phyloP scores from a whole-genome alignment of 2,113 vertebrate species.

The Colaptes auratus region DNA sequence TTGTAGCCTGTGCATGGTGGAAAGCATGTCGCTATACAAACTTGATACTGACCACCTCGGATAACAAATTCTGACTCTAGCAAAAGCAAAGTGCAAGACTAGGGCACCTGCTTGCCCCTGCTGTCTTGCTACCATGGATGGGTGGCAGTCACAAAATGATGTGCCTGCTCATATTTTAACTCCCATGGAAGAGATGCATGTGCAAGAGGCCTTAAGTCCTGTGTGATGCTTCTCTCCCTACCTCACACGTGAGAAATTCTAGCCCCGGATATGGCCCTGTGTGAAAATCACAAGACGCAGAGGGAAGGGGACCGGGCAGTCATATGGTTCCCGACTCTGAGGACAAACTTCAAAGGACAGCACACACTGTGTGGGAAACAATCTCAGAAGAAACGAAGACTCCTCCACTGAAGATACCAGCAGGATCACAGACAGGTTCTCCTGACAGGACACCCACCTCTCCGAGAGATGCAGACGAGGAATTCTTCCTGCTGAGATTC shows the following conservation, averaged over 20 bases:
- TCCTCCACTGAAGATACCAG: not conserved
- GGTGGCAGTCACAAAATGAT: not conserved
- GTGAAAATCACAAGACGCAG: not conserved
- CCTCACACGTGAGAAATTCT: accelerated
- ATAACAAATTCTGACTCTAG: not conserved
- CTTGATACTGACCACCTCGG: not conserved
- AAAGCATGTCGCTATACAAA: not conserved
- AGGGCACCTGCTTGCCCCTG: not conserved
- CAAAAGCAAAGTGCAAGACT: not conserved
- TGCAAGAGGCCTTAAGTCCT: not conserved
- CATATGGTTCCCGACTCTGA: too few species aligned
- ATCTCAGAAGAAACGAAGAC: not conserved
- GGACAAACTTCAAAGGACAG: not conserved
- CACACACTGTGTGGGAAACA: not conserved
- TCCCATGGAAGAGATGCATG: not conserved
- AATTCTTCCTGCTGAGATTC: slow-evolving; percentile 73
- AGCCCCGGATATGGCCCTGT: not conserved
- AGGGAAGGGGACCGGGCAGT: not conserved
- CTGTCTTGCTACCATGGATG: not conserved
- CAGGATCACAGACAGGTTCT: not conserved
- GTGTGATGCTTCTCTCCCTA: not conserved
- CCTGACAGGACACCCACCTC: slow-evolving; percentile 77
- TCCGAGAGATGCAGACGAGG: slow-evolving; percentile 69
- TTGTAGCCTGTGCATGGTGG: accelerated
- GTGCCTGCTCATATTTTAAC: not conserved